phyloP scores from a whole-genome alignment of 64 coral and sea anemone species.

The Montipora capricornis region DNA sequence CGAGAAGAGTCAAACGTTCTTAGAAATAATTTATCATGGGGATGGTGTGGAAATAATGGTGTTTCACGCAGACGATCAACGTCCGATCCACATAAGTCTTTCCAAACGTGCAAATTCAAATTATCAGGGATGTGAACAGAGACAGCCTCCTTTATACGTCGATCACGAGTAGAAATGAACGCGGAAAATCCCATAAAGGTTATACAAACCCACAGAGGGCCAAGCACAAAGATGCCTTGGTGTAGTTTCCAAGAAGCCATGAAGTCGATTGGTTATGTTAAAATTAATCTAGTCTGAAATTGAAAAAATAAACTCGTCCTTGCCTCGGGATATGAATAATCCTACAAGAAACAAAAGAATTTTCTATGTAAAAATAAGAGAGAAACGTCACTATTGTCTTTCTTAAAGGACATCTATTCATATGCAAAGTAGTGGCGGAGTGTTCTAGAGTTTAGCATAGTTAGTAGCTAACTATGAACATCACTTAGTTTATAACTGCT shows the following conservation, averaged over 20 bases:
- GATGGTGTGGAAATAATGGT: constrained; percentile 56
- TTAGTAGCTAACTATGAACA: no score
- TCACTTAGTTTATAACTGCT: no score
- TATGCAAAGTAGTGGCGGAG: no score
- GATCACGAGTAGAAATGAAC: not conserved
- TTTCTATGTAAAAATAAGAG: no score
- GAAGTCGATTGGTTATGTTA: no score
- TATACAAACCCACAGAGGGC: not conserved
- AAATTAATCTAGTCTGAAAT: no score
- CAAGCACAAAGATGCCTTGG: not conserved
- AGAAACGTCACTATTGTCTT: no score
- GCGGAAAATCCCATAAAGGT: constrained; percentile 9
- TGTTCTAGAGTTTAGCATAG: no score
- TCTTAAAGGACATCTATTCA: no score
- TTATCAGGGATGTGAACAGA: not conserved
- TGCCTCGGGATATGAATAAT: no score
- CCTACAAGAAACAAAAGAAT: no score
- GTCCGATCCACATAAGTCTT: constrained; percentile 49
- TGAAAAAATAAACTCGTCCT: no score
- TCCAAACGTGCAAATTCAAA: constrained; percentile 54
- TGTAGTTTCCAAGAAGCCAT: not conserved
- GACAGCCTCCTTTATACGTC: not conserved
- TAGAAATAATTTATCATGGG: constrained; percentile 34
- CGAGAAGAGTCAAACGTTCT: constrained; percentile 31
- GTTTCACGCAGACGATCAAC: not conserved